Base-by-base conservation (phyloP, 2,888 invertebrate species). In the Syrista parreyssii region DNA sequence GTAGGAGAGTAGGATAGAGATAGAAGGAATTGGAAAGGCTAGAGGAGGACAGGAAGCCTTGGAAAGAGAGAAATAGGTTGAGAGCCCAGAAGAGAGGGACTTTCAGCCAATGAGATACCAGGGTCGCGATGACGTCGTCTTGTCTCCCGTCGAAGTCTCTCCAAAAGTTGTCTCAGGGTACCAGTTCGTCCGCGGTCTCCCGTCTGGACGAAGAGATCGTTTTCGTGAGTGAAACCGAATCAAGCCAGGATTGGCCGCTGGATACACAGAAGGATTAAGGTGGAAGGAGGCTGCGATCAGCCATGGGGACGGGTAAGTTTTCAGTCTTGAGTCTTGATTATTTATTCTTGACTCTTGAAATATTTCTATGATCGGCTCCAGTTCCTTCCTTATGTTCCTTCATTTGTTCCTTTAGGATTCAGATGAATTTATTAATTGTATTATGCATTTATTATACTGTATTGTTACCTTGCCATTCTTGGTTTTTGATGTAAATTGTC, bases 151-250 rank as follows among this genome's bases (percentile, higher is more conserved):
- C 84, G 75, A 85, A 87, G 88, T 86, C 89, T 87, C 87, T 85
- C 87, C 82, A 87, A 89, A 88, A 88, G 85, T 87, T 85, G 84
- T 86, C 82, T 81, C 84, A 83, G 84, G 85, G 86, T 87, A 84
- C 83, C 89, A 91, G 91, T 91, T 88, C 87, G 90, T 90, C 88
- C 91, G 89, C 89, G 90, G 88, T 89, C 89, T 89, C 88, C 88
- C 88, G 89, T 83, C 85, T 89, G 89, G 88, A 89, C 89, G 89
- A 87, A 79, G 80, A 79, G 79, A 81, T 79, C 76, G 79, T 80
- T 82, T 82, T 82, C 83, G 87, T 86, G 85, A 84, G 85, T 86
- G 85, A 81, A 79, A 80, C 76, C 79, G 79, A 84, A 82, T 78
- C 78, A 79, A 81, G 82, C 79, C 82, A 85, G 83, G 83, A 85